phyloP scores from a whole-genome alignment of 2,888 invertebrate genomes.

The Cerastis rubricosa region DNA sequence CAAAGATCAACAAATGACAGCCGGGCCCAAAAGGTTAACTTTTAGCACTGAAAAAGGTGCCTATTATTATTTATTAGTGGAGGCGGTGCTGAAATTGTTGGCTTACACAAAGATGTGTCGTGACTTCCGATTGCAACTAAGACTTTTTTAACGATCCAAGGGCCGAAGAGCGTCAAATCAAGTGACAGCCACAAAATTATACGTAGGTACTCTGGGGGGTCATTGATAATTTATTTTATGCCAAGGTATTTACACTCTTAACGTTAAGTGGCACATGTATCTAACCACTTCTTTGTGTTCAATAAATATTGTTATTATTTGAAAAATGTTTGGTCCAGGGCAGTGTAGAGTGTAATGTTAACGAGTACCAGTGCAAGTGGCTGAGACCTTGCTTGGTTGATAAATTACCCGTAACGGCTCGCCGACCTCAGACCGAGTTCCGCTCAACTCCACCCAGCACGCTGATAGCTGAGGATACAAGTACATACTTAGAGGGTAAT shows the following conservation, averaged over 20 bases:
- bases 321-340: constrained; percentile 1
- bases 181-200: background rate
- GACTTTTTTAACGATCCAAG: background rate
- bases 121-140: too few species aligned
- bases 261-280: background rate
- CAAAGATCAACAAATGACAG: background rate
- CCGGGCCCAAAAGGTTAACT: background rate
- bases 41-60: background rate
- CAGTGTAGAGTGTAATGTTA: constrained; percentile 34
- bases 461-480: background rate
- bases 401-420: constrained; percentile 72
- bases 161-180: background rate
- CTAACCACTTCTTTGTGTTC: background rate
- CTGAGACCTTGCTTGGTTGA: constrained; percentile 76
- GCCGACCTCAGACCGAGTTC: constrained; percentile 68
- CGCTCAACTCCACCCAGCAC: constrained; percentile 58
- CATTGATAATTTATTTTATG: background rate
- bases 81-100: background rate
- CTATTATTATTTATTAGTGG: too few species aligned
- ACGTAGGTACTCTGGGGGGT: background rate
- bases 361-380: constrained; percentile 35
- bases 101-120: background rate
- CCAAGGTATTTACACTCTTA: background rate
- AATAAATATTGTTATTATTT: constrained; percentile 9
- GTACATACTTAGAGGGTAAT: background rate